Base-by-base conservation (phyloP, 2,888 invertebrate species). In the Cyclophora albipunctata region DNA sequence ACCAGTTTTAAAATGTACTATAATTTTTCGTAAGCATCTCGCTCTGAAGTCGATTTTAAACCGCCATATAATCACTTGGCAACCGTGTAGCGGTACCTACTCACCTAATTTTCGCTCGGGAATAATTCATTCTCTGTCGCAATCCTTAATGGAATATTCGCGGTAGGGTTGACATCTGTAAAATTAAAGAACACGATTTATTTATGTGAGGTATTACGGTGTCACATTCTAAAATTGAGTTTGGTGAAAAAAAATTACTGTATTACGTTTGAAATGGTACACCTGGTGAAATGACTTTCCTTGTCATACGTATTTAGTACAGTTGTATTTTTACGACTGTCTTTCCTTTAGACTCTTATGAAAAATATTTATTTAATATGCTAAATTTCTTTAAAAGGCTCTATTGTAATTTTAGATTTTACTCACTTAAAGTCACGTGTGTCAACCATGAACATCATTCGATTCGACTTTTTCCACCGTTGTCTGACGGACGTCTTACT, bases 141-240 rank as follows among this genome's bases (percentile, higher is more conserved):
- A 64, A 67, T 65, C 60, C 63, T 58, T 74, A 72, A 75, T 75
- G 73, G 73, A 75, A 75, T 75, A 76, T 72, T 71, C 71, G 64
- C 62, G 50, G 45, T 40, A 61, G 59, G 62, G 62, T 46, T 59
- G 63, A 55, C 59, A 63, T 56, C 61, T 63, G 61, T 63, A 58
- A 63, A 61, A 63, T 63, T 61, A 58, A 53, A 54, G 50, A 49
- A 55, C 45, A 50, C 49, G 55, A 51, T 55, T 54, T 59, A 61
- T 60, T 60, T 60, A 57, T 58, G 57, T 51, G 52, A 59, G 53
- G 57, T 52, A 59, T 60, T 60, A 59, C 51, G 52, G 6, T 61
- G 60, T 61, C 59, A 61, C 56, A 56, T 54, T 59, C 56, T 59
- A 59, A 59, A 61, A 61, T 61, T 61, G 60, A 55, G 56, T 61